These are phyloP conservation scores for Melanostoma scalare DNA, from an alignment of 2,888 invertebrate species.

Conservation along the genomic window DNA sequence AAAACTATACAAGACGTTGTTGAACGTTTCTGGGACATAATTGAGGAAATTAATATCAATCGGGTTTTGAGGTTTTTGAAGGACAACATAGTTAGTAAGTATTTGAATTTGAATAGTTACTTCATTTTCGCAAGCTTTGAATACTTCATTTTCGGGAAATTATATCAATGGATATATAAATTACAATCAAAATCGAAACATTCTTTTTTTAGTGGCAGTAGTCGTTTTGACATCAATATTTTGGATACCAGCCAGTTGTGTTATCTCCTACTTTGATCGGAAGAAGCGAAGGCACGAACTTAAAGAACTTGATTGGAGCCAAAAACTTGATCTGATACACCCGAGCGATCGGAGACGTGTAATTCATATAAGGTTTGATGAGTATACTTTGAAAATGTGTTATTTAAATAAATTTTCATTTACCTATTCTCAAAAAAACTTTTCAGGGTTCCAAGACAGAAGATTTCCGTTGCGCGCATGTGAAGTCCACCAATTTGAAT, in stretches of 20 bases:
- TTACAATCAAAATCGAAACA: no score
- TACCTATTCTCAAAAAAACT: not conserved
- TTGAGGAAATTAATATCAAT: conserved; percentile 97
- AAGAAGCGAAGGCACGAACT: conserved; percentile 88
- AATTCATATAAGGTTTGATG: conserved; percentile 85
- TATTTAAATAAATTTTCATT: not conserved
- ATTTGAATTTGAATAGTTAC: conserved; percentile 1
- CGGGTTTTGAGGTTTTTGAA: conserved; percentile 93
- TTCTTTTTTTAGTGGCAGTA: conserved; percentile 84
- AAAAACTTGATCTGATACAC: conserved; percentile 88
- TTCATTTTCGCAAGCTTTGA: no score
- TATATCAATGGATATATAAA: no score
- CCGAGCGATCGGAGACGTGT: conserved; percentile 88
- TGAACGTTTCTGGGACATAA: conserved; percentile 98
- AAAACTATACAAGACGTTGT: conserved; percentile 97
- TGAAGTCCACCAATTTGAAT: conserved; percentile 65
- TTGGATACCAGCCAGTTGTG: conserved; percentile 97
- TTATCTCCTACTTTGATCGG: conserved; percentile 92
- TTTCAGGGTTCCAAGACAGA: conserved; percentile 81
- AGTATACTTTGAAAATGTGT: not conserved
- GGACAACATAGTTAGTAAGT: conserved; percentile 95
- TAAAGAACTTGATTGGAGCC: conserved; percentile 88
- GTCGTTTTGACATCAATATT: conserved; percentile 94
- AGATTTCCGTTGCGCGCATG: conserved; percentile 81
- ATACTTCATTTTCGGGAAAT: no score